Percentiles rank a stretch among this genome's conserved stretches.
Evolutionary conservation across 2,113 vertebrate genomes (phyloP).

Genomic region (Gorsachius goisagi): DNA sequence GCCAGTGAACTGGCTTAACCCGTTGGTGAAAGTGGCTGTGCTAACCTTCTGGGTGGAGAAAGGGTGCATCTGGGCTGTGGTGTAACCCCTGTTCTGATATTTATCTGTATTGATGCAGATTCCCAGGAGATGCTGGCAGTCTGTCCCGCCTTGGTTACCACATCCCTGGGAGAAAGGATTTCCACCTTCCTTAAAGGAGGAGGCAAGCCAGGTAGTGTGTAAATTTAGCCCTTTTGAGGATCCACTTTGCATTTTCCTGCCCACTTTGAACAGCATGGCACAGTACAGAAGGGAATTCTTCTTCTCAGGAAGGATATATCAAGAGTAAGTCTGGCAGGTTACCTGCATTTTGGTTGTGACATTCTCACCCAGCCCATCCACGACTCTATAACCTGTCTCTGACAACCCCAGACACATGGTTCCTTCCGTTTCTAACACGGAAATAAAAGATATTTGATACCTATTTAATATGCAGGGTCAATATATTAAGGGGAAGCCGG

Average conservation of each 20-base stretch:
- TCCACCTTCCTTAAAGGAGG: background rate
- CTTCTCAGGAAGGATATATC: background rate
- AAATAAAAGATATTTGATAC: background rate
- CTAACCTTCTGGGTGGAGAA: background rate
- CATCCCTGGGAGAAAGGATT: background rate
- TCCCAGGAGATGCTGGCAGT: background rate
- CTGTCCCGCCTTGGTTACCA: background rate
- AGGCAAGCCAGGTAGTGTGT: background rate
- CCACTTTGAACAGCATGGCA: background rate
- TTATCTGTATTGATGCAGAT: background rate
- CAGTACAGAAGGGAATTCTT: background rate
- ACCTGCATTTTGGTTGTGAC: background rate
- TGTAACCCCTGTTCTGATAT: background rate
- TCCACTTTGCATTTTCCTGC: background rate
- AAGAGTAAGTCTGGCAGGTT: background rate
- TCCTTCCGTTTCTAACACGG: background rate
- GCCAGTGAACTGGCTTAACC: background rate
- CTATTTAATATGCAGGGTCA: no score
- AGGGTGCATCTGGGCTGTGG: no score
- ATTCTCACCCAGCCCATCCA: background rate
- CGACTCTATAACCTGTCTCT: rapidly evolving
- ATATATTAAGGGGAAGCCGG: background rate
- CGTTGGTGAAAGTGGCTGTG: background rate
- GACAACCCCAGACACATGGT: background rate
- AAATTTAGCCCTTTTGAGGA: background rate